These are phyloP conservation scores for Leucophenga varia DNA, from an alignment of 1,140 invertebrate genomes.

Conservation along the genomic window DNA sequence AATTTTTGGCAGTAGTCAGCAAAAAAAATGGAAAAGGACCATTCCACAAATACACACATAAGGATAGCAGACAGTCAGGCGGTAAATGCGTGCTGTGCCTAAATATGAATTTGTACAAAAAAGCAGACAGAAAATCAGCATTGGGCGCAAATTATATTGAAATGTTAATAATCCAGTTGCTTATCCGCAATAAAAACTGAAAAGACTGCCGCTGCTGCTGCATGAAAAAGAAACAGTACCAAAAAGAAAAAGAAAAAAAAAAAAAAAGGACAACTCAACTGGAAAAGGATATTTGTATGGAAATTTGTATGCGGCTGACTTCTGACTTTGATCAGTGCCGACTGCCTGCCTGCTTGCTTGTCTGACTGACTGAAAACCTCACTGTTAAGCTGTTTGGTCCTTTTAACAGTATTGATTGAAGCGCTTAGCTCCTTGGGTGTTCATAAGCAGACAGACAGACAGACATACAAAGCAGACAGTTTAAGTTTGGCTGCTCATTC, in stretches of 20 bases:
- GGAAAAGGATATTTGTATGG: constrained; percentile 49
- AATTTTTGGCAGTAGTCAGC: constrained; percentile 45
- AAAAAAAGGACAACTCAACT: constrained; percentile 46
- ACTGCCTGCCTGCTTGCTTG: too few relatives aligned
- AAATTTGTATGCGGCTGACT: constrained; percentile 46
- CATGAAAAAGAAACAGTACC: too few relatives aligned
- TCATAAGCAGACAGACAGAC: too few relatives aligned
- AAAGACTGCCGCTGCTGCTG: too few relatives aligned
- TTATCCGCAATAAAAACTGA: constrained; percentile 7
- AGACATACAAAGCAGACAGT: too few relatives aligned
- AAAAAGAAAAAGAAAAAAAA: neutral
- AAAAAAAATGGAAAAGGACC: constrained; percentile 26
- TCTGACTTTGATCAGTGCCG: constrained; percentile 49
- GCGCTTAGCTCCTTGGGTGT: too few relatives aligned
- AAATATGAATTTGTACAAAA: constrained; percentile 27
- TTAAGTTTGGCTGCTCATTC: constrained; percentile 23
- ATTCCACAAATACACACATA: neutral
- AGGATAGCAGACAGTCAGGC: too few relatives aligned
- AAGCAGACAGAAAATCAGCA: constrained; percentile 5
- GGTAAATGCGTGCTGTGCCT: too few relatives aligned
- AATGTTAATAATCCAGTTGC: constrained; percentile 54
- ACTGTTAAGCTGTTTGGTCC: too few relatives aligned
- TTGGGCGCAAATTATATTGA: constrained; percentile 46
- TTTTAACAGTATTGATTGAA: too few relatives aligned
- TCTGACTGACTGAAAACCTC: too few relatives aligned